A percentile compares a stretch with the other conserved stretches of the same genome.
These are phyloP conservation scores for Choloepus didactylus DNA, from an alignment of 2,797 vertebrate genomes.

Conservation along the genomic window DNA sequence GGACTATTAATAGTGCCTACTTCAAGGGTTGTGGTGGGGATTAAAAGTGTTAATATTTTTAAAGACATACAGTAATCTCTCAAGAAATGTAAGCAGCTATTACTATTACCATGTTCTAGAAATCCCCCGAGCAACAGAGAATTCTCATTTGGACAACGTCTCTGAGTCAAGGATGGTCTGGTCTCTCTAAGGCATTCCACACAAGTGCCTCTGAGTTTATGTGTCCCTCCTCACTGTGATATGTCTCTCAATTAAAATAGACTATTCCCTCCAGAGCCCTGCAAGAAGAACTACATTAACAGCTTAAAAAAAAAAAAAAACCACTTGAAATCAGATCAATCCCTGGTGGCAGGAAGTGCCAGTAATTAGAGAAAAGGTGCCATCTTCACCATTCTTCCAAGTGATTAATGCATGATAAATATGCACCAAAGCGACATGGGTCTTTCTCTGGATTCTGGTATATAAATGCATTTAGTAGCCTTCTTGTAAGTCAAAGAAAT, in stretches of 20 bases:
- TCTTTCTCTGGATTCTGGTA: slow-evolving; percentile 64
- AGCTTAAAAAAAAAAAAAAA: slow-evolving; percentile 58
- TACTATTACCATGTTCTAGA: not conserved
- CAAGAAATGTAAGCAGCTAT: not conserved
- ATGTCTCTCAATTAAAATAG: slow-evolving; percentile 78
- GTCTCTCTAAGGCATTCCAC: not conserved
- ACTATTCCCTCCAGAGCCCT: slow-evolving; percentile 71
- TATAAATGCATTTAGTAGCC: slow-evolving; percentile 71
- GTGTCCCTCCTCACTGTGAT: slow-evolving; percentile 30
- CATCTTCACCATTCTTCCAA: slow-evolving; percentile 4
- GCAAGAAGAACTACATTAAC: slow-evolving; percentile 66
- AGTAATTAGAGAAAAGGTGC: slow-evolving; percentile 69
- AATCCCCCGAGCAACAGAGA: not conserved
- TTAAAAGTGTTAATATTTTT: not conserved
- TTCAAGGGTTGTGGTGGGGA: not conserved
- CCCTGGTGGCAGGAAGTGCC: slow-evolving; percentile 42
- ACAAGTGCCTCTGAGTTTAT: not conserved
- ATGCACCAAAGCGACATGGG: slow-evolving; percentile 68
- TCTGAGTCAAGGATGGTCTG: not conserved
- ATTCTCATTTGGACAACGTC: slow-evolving; percentile 21
- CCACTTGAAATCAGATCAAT: slow-evolving; percentile 62
- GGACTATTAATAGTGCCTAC: not conserved
- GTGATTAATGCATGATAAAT: slow-evolving; percentile 60
- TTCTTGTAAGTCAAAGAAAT: slow-evolving; percentile 75
- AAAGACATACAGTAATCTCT: not conserved